Evolutionary conservation across 2,113 vertebrate genomes (phyloP), one percentile per base, ranked within the genome.

Genomic region (Toxotes jaculatrix): DNA sequence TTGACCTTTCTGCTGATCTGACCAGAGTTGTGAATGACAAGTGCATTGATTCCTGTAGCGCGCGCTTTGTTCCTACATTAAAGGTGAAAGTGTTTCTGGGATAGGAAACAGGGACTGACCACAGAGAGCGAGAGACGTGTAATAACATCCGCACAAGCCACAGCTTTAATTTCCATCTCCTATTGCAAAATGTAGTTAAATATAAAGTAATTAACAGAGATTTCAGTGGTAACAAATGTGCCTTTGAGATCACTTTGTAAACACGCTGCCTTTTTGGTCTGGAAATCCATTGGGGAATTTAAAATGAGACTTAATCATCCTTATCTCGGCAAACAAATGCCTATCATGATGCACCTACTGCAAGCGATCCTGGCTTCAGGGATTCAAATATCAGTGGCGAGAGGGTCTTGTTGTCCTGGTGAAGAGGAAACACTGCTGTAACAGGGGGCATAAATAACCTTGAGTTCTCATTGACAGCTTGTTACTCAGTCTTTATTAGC

Each of bases 1-100:
- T 32, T 93, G 88, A 93, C 92, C 91, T 94, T 94, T 93, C 80
- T 83, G 45, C 68, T 67, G 75, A 90, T 90, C 88, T 82, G 90
- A 87, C 89, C 85, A 77, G 45, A 85, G 91, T 67, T 82, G 79
- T 90, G 89, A 95, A 91, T 90, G 93, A 88, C 91, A 93, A 87
- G 89, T 80, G 82, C 85, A 93, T 87, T 74, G 88, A 91, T 91
- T 90, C 80, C 74, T 27, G 38, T 40, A 64, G 51, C 17, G 16
- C 17, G 6, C 19, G 64, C 83, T 88, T 89, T 89, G 85, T 79
- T 85, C 61, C 75, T 63, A 47, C 77, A 83, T 88, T 90, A 88
- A 87, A 91, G 77, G 87, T 80, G 70, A 87, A 77, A 5, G 13
- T 27, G 14, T 27, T 27, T 64, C 49, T 81, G 31, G 45, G 64